A percentile compares a stretch with the other conserved stretches of the same genome.
These are phyloP conservation scores for Metridium senile DNA, from an alignment of 92 coral and sea anemone species.

Conservation along the genomic window DNA sequence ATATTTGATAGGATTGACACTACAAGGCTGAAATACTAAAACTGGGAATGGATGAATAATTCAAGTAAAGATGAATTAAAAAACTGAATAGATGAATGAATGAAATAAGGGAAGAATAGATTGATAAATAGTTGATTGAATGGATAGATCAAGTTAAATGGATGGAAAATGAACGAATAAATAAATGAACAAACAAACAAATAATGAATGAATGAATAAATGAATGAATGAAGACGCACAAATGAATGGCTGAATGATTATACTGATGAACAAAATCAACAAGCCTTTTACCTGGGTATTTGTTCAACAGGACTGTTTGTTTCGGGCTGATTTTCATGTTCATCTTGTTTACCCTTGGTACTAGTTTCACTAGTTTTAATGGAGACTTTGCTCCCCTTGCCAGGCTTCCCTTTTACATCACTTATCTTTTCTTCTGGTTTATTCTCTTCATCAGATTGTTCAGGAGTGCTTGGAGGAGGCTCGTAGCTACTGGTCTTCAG, in stretches of 20 bases:
- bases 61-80: background rate
- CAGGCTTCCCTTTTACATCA: background rate
- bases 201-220: background rate
- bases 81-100: background rate
- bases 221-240: background rate
- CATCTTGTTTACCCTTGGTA: background rate
- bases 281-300: background rate
- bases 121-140: background rate
- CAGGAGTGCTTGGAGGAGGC: constrained; percentile 25
- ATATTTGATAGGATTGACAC: background rate
- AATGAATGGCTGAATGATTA: background rate
- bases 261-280: background rate
- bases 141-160: background rate
- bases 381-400: background rate
- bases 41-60: too few relatives aligned
- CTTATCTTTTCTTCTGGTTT: constrained; percentile 7
- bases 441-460: constrained; percentile 2
- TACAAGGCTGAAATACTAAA: background rate
- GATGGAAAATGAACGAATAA: background rate
- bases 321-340: background rate
- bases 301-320: background rate
- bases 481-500: constrained; percentile 57
- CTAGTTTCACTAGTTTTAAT: constrained; percentile 8
- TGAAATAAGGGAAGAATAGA: background rate
- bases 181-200: background rate